Evolutionary conservation across 2,113 vertebrate genomes (phyloP).

Genomic region (Mesitornis unicolor): DNA sequence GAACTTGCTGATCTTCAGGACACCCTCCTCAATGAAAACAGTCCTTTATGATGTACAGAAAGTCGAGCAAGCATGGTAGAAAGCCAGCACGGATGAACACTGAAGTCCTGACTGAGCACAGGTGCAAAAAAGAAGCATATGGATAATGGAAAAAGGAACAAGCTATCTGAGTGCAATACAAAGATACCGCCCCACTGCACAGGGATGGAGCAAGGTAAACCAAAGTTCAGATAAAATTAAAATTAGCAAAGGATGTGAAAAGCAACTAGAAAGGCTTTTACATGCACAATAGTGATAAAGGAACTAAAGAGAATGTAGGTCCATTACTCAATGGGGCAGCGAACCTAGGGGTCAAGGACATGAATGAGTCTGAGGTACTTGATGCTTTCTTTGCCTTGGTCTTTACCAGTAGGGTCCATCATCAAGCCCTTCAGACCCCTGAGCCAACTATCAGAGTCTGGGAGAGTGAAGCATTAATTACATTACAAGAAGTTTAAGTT

Average conservation of each 20-base stretch:
- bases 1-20: background rate
- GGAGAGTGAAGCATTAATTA: background rate
- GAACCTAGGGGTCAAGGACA: background rate
- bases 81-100: background rate
- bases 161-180: background rate
- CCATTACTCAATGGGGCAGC: background rate
- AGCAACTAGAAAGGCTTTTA: background rate
- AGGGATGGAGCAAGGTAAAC: background rate
- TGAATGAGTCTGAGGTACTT: background rate
- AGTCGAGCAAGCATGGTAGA: background rate
- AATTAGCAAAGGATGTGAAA: background rate
- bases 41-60: background rate
- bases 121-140: background rate
- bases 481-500: background rate
- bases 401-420: background rate
- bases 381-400: background rate
- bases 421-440: background rate
- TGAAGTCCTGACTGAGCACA: background rate
- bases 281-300: background rate
- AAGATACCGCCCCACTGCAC: background rate
- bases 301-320: background rate
- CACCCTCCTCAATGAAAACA: background rate
- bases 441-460: background rate
- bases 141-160: background rate
- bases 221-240: background rate